Evolutionary conservation across 2,113 vertebrate species (phyloP).

Genomic region (Prunella himalayana): DNA sequence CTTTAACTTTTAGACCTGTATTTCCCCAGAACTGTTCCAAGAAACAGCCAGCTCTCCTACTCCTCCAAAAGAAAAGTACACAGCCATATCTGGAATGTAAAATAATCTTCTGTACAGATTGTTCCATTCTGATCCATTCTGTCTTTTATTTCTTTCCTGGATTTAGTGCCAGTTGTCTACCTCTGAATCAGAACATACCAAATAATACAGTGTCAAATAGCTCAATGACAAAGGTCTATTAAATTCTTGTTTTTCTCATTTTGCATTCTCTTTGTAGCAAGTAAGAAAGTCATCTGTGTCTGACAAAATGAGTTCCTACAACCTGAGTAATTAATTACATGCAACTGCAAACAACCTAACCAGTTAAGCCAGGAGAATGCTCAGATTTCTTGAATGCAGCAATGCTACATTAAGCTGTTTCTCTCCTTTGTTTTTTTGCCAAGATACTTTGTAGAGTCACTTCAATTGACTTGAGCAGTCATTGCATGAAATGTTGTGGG

Average conservation of each 20-base stretch:
- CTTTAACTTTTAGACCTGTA: background rate
- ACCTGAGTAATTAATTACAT: slow-evolving; percentile 18
- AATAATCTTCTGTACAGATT: background rate
- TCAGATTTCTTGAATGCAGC: background rate
- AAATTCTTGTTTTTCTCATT: background rate
- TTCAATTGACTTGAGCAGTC: slow-evolving; percentile 1
- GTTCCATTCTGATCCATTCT: background rate
- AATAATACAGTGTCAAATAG: background rate
- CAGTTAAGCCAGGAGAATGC: slow-evolving; percentile 27
- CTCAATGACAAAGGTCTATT: background rate
- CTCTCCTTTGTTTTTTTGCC: slow-evolving; percentile 25
- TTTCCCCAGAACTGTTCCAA: background rate
- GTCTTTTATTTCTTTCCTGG: background rate
- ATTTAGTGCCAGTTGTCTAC: background rate
- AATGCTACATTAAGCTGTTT: slow-evolving; percentile 2
- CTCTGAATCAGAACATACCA: background rate
- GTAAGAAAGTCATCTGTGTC: background rate
- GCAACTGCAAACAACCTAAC: slow-evolving; percentile 12
- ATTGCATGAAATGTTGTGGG: background rate
- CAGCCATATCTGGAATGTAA: background rate
- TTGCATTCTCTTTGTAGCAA: slow-evolving; percentile 5
- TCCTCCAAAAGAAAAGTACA: background rate
- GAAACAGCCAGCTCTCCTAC: background rate
- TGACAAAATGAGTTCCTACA: slow-evolving; percentile 2
- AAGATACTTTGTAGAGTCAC: background rate